A percentile compares a stretch with the other conserved stretches of the same genome.
Evolutionary conservation across 2,888 invertebrate species (phyloP).

Genomic region (Autographa pulchrina): DNA sequence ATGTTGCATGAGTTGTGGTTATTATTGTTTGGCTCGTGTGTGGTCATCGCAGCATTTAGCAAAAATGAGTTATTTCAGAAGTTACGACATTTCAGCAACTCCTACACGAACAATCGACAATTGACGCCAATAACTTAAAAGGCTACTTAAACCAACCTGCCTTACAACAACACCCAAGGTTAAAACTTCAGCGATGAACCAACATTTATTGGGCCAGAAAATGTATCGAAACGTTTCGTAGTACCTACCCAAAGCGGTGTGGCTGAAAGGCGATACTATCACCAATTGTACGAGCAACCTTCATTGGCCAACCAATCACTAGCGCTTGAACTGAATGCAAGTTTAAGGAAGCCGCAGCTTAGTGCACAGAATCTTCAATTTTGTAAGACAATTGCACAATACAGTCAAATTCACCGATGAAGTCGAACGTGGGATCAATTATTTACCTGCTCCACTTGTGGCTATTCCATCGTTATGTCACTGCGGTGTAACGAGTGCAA

Average conservation of each 20-base stretch:
- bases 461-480: slow-evolving; percentile 75
- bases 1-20: slow-evolving; percentile 57
- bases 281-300: slow-evolving; percentile 56
- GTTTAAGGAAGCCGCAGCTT: slow-evolving; percentile 55
- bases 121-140: neutral
- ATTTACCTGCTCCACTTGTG: slow-evolving; percentile 76
- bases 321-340: slow-evolving; percentile 59
- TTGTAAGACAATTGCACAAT: slow-evolving; percentile 67
- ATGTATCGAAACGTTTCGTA: slow-evolving; percentile 37
- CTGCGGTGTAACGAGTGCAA: slow-evolving; percentile 62
- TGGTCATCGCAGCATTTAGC: slow-evolving; percentile 53
- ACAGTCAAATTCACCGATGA: slow-evolving; percentile 72
- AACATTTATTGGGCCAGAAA: slow-evolving; percentile 39
- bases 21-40: slow-evolving; percentile 54
- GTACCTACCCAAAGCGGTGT: slow-evolving; percentile 27
- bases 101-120: slow-evolving; percentile 26
- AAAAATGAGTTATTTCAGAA: slow-evolving; percentile 46
- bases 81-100: slow-evolving; percentile 31
- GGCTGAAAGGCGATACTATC: slow-evolving; percentile 57
- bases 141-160: neutral
- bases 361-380: slow-evolving; percentile 63
- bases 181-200: slow-evolving; percentile 31
- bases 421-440: slow-evolving; percentile 86
- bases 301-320: slow-evolving; percentile 64
- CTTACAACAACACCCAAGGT: slow-evolving; percentile 16